Evolutionary conservation across 1,140 invertebrate genomes (phyloP), one percentile per base, ranked within the genome.

Genomic region (Trissolcus basalis): DNA sequence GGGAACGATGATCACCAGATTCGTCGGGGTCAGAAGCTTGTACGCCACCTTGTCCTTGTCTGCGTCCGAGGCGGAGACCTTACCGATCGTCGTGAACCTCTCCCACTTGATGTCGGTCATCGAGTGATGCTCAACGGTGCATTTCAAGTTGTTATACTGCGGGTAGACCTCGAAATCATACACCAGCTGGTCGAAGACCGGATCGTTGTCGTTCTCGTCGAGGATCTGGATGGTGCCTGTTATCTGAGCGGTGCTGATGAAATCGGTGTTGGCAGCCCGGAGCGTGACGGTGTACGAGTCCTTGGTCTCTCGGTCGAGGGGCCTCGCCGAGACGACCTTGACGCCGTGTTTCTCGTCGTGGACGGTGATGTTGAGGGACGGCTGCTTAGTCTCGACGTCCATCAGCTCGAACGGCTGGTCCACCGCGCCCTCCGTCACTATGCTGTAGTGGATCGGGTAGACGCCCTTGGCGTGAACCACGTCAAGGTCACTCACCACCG

Each of bases 131-230:
- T 72, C 45, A 5, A 90, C 88, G 39, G 86, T 85, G 70, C 90
- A 90, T 16, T 90, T 64, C 0, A 88, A 85, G 33, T 91, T 89
- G 19, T 90, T 84, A 19, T 91, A 90, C 53, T 89, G 91, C 16
- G 90, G 88, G 11, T 87, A 86, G 10, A 96, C 90, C 45, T 92
- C 91, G 79, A 96, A 97, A 47, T 92, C 91, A 83, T 97, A 98
- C 12, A 93, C 89, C 47, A 91, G 89, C 43, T 93, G 90, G 0
- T 92, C 91, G 83, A 98, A 97, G 8, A 93, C 88, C 0, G 96
- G 96, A 58, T 92, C 91, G 83, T 98, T 97, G 86, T 98, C 97
- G 84, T 99, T 98, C 77, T 94, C 93, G 82, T 98, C 96, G 0
- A 92, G 82, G 0, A 98, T 91, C 4, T 90, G 88, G 2, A 98